Evolutionary conservation across 1,140 invertebrate genomes (phyloP).

Genomic region (Zaprionus gabonicus): DNA sequence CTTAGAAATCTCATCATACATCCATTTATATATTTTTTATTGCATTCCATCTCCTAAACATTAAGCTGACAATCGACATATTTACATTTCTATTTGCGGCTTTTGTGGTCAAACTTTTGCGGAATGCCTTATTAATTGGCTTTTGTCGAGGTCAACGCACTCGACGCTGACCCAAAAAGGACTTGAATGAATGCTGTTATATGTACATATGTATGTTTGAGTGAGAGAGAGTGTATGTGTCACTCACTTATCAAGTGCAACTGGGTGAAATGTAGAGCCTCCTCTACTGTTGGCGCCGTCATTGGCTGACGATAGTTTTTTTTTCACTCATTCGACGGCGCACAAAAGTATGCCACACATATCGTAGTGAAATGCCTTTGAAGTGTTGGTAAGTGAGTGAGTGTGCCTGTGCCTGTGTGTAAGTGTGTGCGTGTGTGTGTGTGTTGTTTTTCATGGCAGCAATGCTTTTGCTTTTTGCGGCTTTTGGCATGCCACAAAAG

Average conservation of each 20-base stretch:
- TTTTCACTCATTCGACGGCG: slow-evolving; percentile 20
- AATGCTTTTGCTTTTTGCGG: slow-evolving; percentile 76
- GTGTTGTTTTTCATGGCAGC: slow-evolving; percentile 68
- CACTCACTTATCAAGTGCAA: slow-evolving; percentile 52
- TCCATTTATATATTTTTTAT: not conserved
- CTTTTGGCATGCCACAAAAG: slow-evolving; percentile 79
- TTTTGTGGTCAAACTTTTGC: slow-evolving; percentile 41
- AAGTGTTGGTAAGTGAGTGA: slow-evolving; percentile 51
- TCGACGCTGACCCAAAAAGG: slow-evolving; percentile 10
- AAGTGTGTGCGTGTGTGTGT: slow-evolving; percentile 33
- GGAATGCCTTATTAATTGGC: slow-evolving; percentile 63
- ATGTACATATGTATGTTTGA: no score
- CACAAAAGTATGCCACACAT: slow-evolving; percentile 73
- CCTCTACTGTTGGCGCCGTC: slow-evolving; percentile 51
- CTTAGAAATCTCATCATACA: not conserved
- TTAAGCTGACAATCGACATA: slow-evolving; percentile 12
- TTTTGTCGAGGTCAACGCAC: slow-evolving; percentile 59
- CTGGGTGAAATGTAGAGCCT: slow-evolving; percentile 14
- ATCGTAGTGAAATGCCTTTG: slow-evolving; percentile 66
- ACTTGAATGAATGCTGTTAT: slow-evolving; percentile 1
- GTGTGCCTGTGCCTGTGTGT: slow-evolving; percentile 7
- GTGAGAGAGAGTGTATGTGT: slow-evolving; percentile 34
- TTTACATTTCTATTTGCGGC: slow-evolving; percentile 52
- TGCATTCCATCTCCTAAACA: slow-evolving; percentile 15
- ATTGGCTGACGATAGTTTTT: slow-evolving; percentile 39